Evolutionary conservation across 2,888 invertebrate genomes (phyloP), one percentile per base, ranked within the genome.

Genomic region (Mimas tiliae): DNA sequence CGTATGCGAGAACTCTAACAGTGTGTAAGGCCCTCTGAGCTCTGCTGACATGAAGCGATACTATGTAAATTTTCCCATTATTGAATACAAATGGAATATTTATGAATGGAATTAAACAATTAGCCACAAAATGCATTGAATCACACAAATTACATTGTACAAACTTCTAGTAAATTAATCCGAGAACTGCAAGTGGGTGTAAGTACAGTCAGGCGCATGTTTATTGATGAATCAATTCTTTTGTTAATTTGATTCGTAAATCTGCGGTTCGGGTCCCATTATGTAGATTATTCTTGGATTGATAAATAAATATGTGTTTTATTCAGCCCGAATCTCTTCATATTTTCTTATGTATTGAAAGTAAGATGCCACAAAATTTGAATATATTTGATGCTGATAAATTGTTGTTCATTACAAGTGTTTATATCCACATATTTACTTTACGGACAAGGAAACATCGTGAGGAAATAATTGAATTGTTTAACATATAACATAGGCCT

Each of bases 121-220:
- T 34, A 34, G 27, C 27, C 33, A 55, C 47, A 53, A 27, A 53
- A 42, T 45, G 27, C 64, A 55, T 65, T 65, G 65, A 65, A 65
- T 65, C 65, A 58, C 58, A 65, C 16, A 6, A 47, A 16, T 47
- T 9, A 27, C 16, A 42, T 27, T 27, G 27, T 52, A 45, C 33
- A 50, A 34, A 16, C 33, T 65, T 47, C 33, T 14, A 27, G 45
- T 58, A 19, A 65, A 64, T 64, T 53, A 64, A 65, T 58, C 65
- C 19, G 58, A 21, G 38, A 38, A 19, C 50, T 11, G 48, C 58
- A 55, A 19, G 65, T 58, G 48, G 65, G 55, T 48, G 34, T 34
- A 14, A 34, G 53, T 64, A 53, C 53, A 53, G 47, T 64, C 2
- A 48, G 14, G 34, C 42, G 19, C 38, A 58, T 21, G 58, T 19